A percentile compares a stretch with the other conserved stretches of the same genome.
These are phyloP conservation scores for Neodiprion virginianus DNA, from an alignment of 1,140 invertebrate genomes.

Conservation along the genomic window DNA sequence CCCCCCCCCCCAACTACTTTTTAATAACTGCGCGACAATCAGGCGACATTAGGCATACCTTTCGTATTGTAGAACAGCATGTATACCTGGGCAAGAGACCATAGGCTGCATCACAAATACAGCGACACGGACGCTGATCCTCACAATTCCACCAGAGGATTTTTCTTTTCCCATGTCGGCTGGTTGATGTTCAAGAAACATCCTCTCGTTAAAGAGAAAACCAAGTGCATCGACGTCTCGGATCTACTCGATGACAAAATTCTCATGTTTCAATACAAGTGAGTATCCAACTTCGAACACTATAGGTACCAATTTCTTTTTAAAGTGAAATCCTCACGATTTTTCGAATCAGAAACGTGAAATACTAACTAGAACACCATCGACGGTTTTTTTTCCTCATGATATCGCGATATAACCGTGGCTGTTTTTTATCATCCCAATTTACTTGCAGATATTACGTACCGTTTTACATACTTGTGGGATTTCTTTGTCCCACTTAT, in stretches of 20 bases:
- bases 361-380: no score
- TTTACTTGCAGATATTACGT: slow-evolving; percentile 70
- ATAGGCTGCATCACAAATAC: slow-evolving; percentile 77
- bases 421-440: neutral
- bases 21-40: neutral
- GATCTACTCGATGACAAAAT: slow-evolving; percentile 72
- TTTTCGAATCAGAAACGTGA: no score
- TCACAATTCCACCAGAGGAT: slow-evolving; percentile 70
- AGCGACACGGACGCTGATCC: slow-evolving; percentile 59
- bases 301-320: no score
- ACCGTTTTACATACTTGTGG: slow-evolving; percentile 73
- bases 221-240: slow-evolving; percentile 67
- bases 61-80: slow-evolving; percentile 66
- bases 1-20: neutral
- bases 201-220: slow-evolving; percentile 69
- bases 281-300: slow-evolving; percentile 25
- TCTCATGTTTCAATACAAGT: slow-evolving; percentile 70
- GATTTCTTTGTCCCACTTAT: slow-evolving; percentile 76
- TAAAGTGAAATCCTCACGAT: no score
- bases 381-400: neutral
- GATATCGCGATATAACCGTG: no score
- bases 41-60: neutral
- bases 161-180: slow-evolving; percentile 75
- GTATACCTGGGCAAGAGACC: slow-evolving; percentile 73
- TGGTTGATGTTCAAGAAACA: slow-evolving; percentile 77